A percentile compares a stretch with the other conserved stretches of the same genome.
Evolutionary conservation across 92 coral and sea anemone genomes (phyloP).

Genomic region (Parazoanthus swiftii): DNA sequence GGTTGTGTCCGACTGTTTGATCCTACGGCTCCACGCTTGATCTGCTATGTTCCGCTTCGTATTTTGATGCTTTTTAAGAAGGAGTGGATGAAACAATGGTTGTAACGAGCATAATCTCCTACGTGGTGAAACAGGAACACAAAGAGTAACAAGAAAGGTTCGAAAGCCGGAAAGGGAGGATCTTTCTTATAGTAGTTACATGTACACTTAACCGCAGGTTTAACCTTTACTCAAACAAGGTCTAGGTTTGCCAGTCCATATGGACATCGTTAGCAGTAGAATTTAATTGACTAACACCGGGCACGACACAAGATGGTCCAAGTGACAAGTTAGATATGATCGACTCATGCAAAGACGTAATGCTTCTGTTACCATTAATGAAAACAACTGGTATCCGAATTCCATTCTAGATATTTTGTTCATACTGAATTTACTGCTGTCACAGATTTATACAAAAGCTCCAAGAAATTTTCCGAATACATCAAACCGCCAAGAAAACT

Average conservation of each 20-base stretch:
- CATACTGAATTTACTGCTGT: background rate
- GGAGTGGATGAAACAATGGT: background rate
- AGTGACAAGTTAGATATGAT: background rate
- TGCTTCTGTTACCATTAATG: background rate
- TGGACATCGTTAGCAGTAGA: constrained; percentile 24
- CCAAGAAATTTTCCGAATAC: too few relatives aligned
- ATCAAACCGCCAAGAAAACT: background rate
- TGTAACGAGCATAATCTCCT: background rate
- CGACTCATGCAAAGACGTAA: constrained; percentile 9
- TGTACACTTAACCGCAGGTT: constrained; percentile 6
- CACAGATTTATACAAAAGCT: background rate
- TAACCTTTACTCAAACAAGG: background rate
- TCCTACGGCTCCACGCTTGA: constrained; percentile 15
- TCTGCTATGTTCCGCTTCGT: background rate
- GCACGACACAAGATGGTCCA: background rate
- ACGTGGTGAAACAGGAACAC: background rate
- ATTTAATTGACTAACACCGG: background rate
- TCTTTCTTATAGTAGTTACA: background rate
- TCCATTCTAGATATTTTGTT: constrained; percentile 3
- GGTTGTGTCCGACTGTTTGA: constrained; percentile 33
- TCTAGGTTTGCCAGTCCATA: background rate
- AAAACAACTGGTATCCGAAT: background rate
- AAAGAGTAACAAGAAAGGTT: background rate
- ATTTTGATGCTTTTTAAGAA: background rate
- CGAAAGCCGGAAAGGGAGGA: constrained; percentile 15